Base-by-base conservation (phyloP, 2,888 invertebrate genomes). In the Stictocephala bisonia region DNA sequence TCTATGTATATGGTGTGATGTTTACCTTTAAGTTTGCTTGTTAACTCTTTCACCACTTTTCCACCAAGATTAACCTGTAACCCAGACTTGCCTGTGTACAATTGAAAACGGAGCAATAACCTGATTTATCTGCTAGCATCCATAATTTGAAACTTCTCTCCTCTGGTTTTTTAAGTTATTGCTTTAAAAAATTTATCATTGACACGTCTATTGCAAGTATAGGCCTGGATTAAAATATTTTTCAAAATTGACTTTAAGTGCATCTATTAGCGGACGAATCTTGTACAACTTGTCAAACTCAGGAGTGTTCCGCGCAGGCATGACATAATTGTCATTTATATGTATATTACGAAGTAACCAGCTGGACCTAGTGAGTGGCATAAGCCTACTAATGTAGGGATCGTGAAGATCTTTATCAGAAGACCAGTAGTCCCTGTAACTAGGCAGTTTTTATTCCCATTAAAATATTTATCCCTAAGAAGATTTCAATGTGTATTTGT, bases 1-100 rank as follows among this genome's bases (percentile, higher is more conserved):
- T 81, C 79, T 68, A 81, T 78, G 66, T 73, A 80, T n/a, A 79
- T 66, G 22, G 75, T 74, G 71, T 77, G 77, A 35, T 75, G 53
- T 53, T 75, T 71, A 50, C 71, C 71, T 24, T 27, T 6, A 18
- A 3, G n/a, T 48, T 18, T 67, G 18, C 48, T 67, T 41, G 67
- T 27, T 48, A 48, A 22, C 44, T 67, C 67, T 51, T 22, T 67
- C 48, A 22, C 67, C 48, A 24, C 18, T 13, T 15, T 35, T 35
- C 15, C 18, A 18, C 44, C 44, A 9, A 35, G 11, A 11, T 44
- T 67, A 20, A 50, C 67, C 4, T 6, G 13, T 7, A 24, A 20
- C 13, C 48, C 67, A 50, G 9, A 20, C 48, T 67, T 67, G 3
- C 67, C 67, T 13, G 67, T 67, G 24, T 67, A 67, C 18, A 67